Evolutionary conservation across 1,140 invertebrate genomes (phyloP).

Genomic region (Drosophila subpulchrella): DNA sequence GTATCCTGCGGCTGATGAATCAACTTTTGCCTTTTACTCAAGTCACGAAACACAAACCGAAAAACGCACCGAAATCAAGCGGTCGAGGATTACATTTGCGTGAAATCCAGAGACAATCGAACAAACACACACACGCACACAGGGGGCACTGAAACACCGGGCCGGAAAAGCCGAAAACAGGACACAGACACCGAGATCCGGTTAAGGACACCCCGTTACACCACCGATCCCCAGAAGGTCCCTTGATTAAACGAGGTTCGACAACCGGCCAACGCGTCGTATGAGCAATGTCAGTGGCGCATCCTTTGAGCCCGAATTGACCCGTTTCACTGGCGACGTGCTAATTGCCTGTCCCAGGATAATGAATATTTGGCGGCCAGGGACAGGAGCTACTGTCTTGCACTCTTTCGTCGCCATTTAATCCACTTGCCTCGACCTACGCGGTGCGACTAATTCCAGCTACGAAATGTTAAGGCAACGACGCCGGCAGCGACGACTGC

Average conservation of each 20-base stretch:
- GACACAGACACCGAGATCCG: constrained; percentile 39
- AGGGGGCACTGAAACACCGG: constrained; percentile 12
- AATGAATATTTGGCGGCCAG: constrained; percentile 48
- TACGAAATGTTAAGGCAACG: constrained; percentile 65
- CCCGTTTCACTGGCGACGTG: constrained; percentile 46
- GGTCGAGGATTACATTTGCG: constrained; percentile 72
- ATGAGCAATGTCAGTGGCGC: constrained; percentile 44
- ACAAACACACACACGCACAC: constrained; percentile 18
- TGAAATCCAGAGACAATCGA: constrained; percentile 78
- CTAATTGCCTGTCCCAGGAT: constrained; percentile 73
- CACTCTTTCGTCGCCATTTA: constrained; percentile 55
- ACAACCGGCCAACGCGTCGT: constrained; percentile 50
- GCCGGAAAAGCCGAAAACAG: constrained; percentile 16
- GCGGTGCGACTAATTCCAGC: constrained; percentile 69
- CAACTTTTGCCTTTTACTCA: constrained; percentile 80
- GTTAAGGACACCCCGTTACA: constrained; percentile 26
- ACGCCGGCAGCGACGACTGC: constrained; percentile 37
- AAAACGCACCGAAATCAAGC: constrained; percentile 38
- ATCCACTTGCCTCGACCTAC: constrained; percentile 78
- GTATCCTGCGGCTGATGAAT: constrained; percentile 80
- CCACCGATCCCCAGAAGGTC: constrained; percentile 17
- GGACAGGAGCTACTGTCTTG: constrained; percentile 1
- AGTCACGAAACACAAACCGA: constrained; percentile 80
- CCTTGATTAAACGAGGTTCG: constrained; percentile 67
- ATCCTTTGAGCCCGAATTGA: constrained; percentile 54